phyloP scores from a whole-genome alignment of 2,113 vertebrate genomes.

The Cynopterus brachyotis region DNA sequence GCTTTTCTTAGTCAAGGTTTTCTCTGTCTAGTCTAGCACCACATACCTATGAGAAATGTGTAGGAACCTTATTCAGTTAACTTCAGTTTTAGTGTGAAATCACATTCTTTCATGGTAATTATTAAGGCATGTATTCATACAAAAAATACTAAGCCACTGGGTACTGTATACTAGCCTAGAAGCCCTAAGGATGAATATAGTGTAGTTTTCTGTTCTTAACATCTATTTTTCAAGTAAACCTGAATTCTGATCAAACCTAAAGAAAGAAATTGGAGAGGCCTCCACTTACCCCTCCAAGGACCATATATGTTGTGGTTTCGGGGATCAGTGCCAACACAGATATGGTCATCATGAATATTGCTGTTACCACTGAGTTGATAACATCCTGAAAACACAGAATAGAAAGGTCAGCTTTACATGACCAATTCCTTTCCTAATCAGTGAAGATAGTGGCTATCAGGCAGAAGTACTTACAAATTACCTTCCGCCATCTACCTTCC shows the following conservation, averaged over 20 bases:
- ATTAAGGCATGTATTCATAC: background rate
- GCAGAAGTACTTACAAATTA: too few species aligned
- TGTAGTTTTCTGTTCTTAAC: background rate
- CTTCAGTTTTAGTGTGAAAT: slow-evolving; percentile 23
- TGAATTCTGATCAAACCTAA: slow-evolving; percentile 1
- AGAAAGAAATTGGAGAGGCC: background rate
- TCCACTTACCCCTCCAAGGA: slow-evolving; percentile 91
- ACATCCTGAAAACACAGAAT: slow-evolving; percentile 85
- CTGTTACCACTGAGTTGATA: slow-evolving; percentile 87
- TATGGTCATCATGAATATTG: slow-evolving; percentile 83
- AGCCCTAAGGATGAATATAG: background rate
- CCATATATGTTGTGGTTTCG: slow-evolving; percentile 68
- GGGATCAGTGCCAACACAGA: slow-evolving; percentile 83
- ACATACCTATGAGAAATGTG: background rate
- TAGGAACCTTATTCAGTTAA: background rate
- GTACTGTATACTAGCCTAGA: background rate
- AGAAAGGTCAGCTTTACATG: slow-evolving; percentile 28
- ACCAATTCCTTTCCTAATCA: background rate
- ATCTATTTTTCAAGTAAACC: background rate
- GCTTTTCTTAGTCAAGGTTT: background rate
- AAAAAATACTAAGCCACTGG: background rate
- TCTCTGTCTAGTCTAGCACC: background rate
- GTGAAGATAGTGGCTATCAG: background rate
- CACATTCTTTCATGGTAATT: background rate
- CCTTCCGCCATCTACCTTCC: too few species aligned